Base-by-base conservation (phyloP, 2,888 invertebrate genomes). In the Oscheius sp. region DNA sequence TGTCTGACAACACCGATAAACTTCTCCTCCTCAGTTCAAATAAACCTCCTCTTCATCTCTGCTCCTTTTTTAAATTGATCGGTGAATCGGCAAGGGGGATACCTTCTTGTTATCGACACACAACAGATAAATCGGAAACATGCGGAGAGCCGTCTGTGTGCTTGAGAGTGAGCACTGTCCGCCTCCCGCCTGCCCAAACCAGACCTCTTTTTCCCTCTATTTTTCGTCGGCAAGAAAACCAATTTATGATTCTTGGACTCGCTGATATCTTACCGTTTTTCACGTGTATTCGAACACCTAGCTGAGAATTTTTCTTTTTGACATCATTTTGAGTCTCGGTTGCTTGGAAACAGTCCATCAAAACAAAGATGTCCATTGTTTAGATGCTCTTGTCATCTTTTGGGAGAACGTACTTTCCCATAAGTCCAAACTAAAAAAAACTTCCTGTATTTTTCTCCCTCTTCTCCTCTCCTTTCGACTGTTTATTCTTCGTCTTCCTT, bases 111-210 rank as follows among this genome's bases (percentile, higher is more conserved):
- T 18, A 61, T 18, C 35, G 35, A 35, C 35, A 35, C 35, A 35
- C 3, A 41, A 12, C 13, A 25, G 61, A 41, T 61, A 61, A 35
- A 18, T 61, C 18, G 61, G 61, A 61, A 61, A 41, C 41, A 43
- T 61, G 46, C 64, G n/a, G n/a, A 46, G 45, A 13, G 2, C 25
- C 9, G 49, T 64, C 25, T 64, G 64, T 64, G 64, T 64, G 64
- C 49, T 25, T n/a, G 49, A 46, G 27, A 23, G n/a, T n/a, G n/a
- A n/a, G 61, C 27, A 18, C 21, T 41, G 9, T n/a, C 21, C 61
- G 2, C 49, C 27, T 64, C 16, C 18, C 49, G 49, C 35, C 35
- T 35, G 35, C 35, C 35, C 35, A 35, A 43, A 49, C 49, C 49
- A n/a, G 64, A 25, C 49, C 9, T 35, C 21, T 56, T 5, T 56